Evolutionary conservation across 1,140 invertebrate species (phyloP), one percentile per base, ranked within the genome.

Genomic region (Druon quercuslanigerum): DNA sequence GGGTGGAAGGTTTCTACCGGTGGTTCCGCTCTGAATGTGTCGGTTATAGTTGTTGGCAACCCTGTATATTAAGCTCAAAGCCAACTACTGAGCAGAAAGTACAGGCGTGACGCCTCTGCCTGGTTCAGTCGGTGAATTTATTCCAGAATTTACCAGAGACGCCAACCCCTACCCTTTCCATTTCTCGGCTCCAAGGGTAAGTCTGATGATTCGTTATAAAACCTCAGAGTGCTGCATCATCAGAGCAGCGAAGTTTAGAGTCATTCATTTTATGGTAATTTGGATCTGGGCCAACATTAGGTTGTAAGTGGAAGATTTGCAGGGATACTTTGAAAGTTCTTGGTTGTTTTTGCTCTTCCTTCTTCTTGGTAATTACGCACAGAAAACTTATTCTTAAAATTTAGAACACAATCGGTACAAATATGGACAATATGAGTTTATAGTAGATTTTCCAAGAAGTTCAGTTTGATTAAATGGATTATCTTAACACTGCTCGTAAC

Each of bases 1-100:
- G 86, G 85, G 85, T 87, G 84, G 84, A 76, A 78, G 72, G 76
- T 71, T 72, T 70, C 50, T 17, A 72, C 20, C 13, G 56, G 12
- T 66, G 13, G 73, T 57, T 79, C 52, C 12, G 16, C 50, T 78
- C 57, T 33, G 66, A 75, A 72, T 74, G 78, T 52, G 51, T 70
- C 17, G 54, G 60, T 66, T 66, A 40, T 66, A 66, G 57, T 66
- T 66, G 57, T 66, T 66, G 60, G 40, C 60, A 66, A 40, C 25
- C 25, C 60, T 66, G 33, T 40, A 66, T 66, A 40, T 66, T 66
- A 66, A 66, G 60, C 60, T 66, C 60, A 25, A 40, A 66, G 60
- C 60, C 16, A 66, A 66, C 20, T 66, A 66, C 57, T 33, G 57
- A 66, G 40, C 50, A 57, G 25, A 74, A 71, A 73, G 19, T 51